These are phyloP conservation scores for Archaeoteleia sp. DNA, from an alignment of 2,888 invertebrate genomes.

Conservation along the genomic window DNA sequence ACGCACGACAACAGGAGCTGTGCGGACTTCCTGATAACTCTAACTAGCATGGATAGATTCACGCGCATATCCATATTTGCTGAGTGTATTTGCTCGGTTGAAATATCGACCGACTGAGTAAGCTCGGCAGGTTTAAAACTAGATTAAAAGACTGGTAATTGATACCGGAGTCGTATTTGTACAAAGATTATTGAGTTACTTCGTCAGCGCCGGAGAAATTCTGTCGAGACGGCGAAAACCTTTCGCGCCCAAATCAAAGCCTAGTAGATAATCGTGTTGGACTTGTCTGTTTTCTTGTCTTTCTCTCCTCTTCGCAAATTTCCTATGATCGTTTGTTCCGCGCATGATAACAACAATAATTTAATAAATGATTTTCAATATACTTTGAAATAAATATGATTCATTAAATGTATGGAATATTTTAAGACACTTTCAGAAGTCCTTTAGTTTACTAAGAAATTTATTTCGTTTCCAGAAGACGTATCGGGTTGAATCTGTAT, in stretches of 20 bases:
- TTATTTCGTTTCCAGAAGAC: no score
- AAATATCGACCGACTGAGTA: conserved; percentile 61
- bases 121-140: conserved; percentile 65
- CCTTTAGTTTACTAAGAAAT: no score
- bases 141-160: conserved; percentile 67
- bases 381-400: no score
- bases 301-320: no score
- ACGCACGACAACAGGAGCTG: conserved; percentile 4
- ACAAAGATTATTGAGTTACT: conserved; percentile 68
- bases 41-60: conserved; percentile 19
- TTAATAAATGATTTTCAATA: no score
- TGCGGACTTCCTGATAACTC: conserved; percentile 19
- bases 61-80: conserved; percentile 61
- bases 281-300: neutral
- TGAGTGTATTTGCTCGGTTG: conserved; percentile 64
- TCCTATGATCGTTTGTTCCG: no score
- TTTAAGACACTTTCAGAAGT: no score
- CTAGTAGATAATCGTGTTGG: conserved; percentile 4
- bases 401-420: no score
- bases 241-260: conserved; percentile 19
- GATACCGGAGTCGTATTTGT: conserved; percentile 65
- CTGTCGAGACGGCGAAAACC: conserved; percentile 16
- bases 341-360: no score
- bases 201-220: conserved; percentile 35
- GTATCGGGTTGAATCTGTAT: no score